A percentile compares a stretch with the other conserved stretches of the same genome.
Conservation (phyloP, 1,140 invertebrate genomes). For the Semibalanus balanoides region DNA sequence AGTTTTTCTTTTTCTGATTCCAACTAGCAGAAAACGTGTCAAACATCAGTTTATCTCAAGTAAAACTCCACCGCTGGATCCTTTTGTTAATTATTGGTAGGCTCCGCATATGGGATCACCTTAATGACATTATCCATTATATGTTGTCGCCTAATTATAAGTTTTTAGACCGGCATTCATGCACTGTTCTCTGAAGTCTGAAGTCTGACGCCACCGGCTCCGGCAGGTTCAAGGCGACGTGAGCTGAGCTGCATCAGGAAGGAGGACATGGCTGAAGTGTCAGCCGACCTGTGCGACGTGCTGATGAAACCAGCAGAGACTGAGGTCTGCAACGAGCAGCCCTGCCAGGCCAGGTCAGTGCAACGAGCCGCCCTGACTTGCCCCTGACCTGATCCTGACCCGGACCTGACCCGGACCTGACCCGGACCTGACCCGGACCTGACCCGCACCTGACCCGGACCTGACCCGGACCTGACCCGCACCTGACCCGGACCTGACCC, state of each 20-base stretch:
- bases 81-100: too few relatives aligned
- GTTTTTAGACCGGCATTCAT: not conserved
- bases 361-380: too few relatives aligned
- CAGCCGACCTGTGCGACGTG: constrained; percentile 60
- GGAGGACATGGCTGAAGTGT: constrained; percentile 46
- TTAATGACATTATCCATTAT: too few relatives aligned
- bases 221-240: constrained; percentile 26
- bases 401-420: not conserved
- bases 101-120: too few relatives aligned
- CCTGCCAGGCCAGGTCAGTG: constrained; percentile 51
- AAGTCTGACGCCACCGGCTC: not conserved
- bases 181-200: not conserved
- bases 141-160: too few relatives aligned
- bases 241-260: constrained; percentile 34
- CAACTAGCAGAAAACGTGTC: constrained; percentile 47
- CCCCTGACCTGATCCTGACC: not conserved
- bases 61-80: too few relatives aligned
- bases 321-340: constrained; percentile 53
- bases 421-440: not conserved
- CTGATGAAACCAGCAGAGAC: constrained; percentile 47
- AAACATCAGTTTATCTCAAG: too few relatives aligned
- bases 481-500: not conserved
- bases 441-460: not conserved
- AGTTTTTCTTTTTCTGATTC: constrained; percentile 17
- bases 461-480: not conserved